Percentiles rank a stretch among this genome's conserved stretches.
Evolutionary conservation across 2,797 vertebrate species (phyloP).

Genomic region (Natrix natrix): DNA sequence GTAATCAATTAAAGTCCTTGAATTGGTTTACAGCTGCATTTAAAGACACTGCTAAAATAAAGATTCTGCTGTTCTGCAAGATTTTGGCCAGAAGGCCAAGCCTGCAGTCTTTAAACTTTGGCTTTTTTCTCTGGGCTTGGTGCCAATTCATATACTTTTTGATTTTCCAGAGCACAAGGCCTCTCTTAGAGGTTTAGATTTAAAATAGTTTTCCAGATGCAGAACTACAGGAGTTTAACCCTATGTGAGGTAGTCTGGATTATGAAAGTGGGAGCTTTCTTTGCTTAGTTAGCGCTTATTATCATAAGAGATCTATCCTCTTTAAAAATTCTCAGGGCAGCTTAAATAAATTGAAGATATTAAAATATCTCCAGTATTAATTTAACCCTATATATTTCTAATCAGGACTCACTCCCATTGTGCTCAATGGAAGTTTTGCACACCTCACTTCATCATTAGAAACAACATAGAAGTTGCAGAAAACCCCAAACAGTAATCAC

Average conservation of each 20-base stretch:
- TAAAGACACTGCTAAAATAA: background rate
- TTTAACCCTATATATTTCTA: background rate
- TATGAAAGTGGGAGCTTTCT: background rate
- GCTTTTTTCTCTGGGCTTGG: constrained; percentile 2
- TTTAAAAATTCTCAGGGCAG: background rate
- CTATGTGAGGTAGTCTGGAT: background rate
- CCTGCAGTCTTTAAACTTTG: background rate
- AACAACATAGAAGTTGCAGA: background rate
- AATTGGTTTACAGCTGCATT: background rate
- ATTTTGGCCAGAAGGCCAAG: background rate
- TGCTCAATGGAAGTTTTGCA: background rate
- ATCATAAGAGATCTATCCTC: background rate
- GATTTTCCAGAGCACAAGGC: constrained; percentile 21
- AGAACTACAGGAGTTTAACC: background rate
- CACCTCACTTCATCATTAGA: background rate
- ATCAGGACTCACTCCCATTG: background rate
- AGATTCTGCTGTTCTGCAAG: background rate
- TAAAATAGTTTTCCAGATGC: constrained; percentile 1
- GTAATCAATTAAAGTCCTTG: constrained; percentile 2
- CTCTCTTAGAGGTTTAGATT: constrained; percentile 16
- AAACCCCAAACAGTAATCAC: background rate
- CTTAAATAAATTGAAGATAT: background rate
- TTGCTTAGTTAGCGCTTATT: background rate
- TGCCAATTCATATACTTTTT: constrained; percentile 14
- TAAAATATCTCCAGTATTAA: background rate